Evolutionary conservation across 2,797 vertebrate genomes (phyloP).

Genomic region (Coracias cyanogaster): DNA sequence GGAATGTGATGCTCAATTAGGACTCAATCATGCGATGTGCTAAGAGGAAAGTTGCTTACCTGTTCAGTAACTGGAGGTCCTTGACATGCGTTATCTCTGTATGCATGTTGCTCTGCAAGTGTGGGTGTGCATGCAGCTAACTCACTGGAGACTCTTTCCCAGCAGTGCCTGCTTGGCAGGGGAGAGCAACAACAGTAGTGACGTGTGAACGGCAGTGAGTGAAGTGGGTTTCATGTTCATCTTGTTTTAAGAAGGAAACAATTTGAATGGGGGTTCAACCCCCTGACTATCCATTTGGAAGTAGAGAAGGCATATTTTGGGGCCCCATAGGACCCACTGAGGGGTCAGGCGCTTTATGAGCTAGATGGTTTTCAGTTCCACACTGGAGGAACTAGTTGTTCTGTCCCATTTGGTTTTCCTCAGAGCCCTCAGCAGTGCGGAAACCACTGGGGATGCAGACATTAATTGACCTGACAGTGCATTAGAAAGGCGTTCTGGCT

Average conservation of each 20-base stretch:
- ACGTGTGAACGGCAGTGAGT: rapidly evolving
- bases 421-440: not conserved
- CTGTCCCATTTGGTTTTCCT: not conserved
- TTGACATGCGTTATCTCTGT: not conserved
- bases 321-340: not conserved
- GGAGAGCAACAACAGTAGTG: not conserved
- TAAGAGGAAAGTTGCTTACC: slow-evolving; percentile 6
- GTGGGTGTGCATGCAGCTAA: not conserved
- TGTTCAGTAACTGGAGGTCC: not conserved
- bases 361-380: not conserved
- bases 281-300: not conserved
- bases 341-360: not conserved
- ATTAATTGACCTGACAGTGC: not conserved
- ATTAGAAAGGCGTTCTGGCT: not conserved
- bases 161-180: not conserved
- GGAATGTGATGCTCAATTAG: slow-evolving; percentile 56
- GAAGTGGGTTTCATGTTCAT: not conserved
- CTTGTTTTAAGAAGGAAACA: not conserved
- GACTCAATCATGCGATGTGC: not conserved
- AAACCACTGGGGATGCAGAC: not conserved
- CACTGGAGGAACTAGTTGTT: not conserved
- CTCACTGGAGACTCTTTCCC: not conserved
- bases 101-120: not conserved
- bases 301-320: not conserved
- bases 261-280: not conserved